Base-by-base conservation (phyloP, 2,113 vertebrate species). In the Neodontobutis hainanensis region DNA sequence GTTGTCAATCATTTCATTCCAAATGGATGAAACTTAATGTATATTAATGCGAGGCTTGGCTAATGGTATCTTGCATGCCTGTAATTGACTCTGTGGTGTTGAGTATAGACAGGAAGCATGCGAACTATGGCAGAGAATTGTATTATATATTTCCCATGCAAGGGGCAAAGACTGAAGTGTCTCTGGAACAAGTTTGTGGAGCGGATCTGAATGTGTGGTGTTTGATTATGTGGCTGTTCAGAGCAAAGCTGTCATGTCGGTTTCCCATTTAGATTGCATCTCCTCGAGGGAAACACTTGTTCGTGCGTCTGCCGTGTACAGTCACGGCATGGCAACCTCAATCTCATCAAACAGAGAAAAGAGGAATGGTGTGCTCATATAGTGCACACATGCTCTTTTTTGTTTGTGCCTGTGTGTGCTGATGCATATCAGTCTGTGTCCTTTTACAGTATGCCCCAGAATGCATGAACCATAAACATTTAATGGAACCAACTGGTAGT, bases 231-330 rank as follows among this genome's bases (percentile, higher is more conserved):
- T 84, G 84, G 83, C 77, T 43, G 55, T 78, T 71, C 66, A 60
- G 74, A 64, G 75, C 75, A 77, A 80, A 85, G 84, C 84, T 85
- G 86, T 84, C 88, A 85, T 79, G 81, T 87, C 65, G 85, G 77
- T 84, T 88, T 85, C 77, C 82, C 77, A 86, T 89, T 88, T 85
- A 85, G 81, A 87, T 81, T 56, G 64, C 58, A 65, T 75, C 76
- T 81, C 87, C 85, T 80, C 65, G 81, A 85, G 89, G 81, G 77
- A 77, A 83, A 89, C 82, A 80, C 86, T 89, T 83, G 82, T 80
- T 81, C 67, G 68, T 68, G 71, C 53, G 51, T 82, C 84, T 83
- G 83, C 77, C 14, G 68, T 66, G 40, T 75, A 83, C 64, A 84
- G 84, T 86, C 83, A 85, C 73, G 84, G 72, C 84, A 78, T 87